Percentiles rank a stretch among this genome's conserved stretches.
Conservation (phyloP, 2,797 vertebrate genomes). For the Sparidentex hasta region DNA sequence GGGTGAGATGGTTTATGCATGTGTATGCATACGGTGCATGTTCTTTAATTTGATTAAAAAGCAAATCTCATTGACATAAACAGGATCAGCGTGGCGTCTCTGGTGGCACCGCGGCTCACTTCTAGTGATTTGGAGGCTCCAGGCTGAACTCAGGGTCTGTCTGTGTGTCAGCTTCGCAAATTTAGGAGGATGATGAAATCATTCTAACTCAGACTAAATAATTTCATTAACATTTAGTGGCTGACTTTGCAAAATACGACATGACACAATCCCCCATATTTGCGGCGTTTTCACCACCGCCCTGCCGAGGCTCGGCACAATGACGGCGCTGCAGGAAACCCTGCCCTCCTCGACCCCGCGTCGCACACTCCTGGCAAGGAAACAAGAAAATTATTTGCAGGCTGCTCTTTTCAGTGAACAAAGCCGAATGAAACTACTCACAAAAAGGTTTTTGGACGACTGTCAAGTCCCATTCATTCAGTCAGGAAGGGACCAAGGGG, state of each 20-base stretch:
- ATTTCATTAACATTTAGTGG: conserved; percentile 18
- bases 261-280: conserved; percentile 39
- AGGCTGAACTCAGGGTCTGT: not conserved
- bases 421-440: conserved; percentile 14
- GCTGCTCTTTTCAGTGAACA: conserved; percentile 17
- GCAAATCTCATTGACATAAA: conserved; percentile 54
- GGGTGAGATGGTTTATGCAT: conserved; percentile 22
- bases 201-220: conserved; percentile 7
- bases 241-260: conserved; percentile 40
- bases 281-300: conserved; percentile 23
- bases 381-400: conserved; percentile 21
- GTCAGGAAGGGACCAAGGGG: not conserved
- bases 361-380: conserved; percentile 32
- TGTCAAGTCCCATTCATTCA: not conserved
- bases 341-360: conserved; percentile 36
- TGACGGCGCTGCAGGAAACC: conserved; percentile 43
- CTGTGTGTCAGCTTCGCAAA: not conserved
- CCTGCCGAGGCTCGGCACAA: conserved; percentile 21
- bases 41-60: conserved; percentile 39
- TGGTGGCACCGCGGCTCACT: conserved; percentile 34
- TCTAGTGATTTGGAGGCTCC: conserved; percentile 16
- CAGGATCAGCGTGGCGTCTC: conserved; percentile 47
- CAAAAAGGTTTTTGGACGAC: not conserved
- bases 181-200: conserved; percentile 17
- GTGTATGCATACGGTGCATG: not conserved